A percentile compares a stretch with the other conserved stretches of the same genome.
These are phyloP conservation scores for Fopius arisanus DNA, from an alignment of 1,140 invertebrate genomes.

Conservation along the genomic window DNA sequence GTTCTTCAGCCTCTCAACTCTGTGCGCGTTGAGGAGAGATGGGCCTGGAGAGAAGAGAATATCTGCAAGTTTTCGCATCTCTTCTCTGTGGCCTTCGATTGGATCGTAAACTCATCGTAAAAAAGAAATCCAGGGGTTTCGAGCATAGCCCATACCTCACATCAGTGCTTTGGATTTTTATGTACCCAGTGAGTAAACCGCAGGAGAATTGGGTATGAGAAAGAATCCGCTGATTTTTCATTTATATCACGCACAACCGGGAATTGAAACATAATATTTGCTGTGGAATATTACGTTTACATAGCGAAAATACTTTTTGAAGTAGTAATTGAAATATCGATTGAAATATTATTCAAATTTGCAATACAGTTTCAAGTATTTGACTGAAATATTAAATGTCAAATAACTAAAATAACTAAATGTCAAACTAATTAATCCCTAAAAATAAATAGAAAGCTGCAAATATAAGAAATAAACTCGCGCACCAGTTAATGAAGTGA, in stretches of 20 bases:
- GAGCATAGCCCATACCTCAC: not conserved
- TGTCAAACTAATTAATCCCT: no score
- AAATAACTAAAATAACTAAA: no score
- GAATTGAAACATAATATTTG: not conserved
- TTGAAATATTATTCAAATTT: no score
- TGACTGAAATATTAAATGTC: no score
- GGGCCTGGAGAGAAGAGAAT: not conserved
- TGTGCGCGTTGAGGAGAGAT: not conserved
- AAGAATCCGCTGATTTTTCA: not conserved
- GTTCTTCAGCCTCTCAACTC: not conserved
- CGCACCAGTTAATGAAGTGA: no score
- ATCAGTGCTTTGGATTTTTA: not conserved
- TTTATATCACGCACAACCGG: not conserved
- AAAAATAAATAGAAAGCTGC: no score
- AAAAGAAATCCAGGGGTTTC: not conserved
- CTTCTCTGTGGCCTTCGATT: not conserved
- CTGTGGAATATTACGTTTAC: not conserved
- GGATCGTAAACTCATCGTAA: slow-evolving; percentile 18
- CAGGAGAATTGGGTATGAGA: not conserved
- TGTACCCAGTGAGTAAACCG: not conserved
- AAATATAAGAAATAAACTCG: no score
- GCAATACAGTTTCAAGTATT: no score
- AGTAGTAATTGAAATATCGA: no score
- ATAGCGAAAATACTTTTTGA: no score
- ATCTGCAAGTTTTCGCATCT: not conserved